Evolutionary conservation across 1,140 invertebrate species (phyloP), one percentile per base, ranked within the genome.

Genomic region (Phthorimaea operculella): DNA sequence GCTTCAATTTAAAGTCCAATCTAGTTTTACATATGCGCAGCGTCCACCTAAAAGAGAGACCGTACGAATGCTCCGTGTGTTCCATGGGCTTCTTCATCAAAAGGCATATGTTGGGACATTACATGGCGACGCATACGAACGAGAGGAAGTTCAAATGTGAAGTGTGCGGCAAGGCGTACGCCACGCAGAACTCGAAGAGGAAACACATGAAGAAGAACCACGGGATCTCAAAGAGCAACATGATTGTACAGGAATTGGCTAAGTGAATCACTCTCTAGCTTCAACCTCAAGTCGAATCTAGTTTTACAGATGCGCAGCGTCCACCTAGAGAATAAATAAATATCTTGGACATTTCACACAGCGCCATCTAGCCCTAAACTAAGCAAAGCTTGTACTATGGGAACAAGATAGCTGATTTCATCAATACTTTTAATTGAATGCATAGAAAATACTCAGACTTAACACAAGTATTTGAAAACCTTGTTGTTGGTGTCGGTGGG

Each of bases 171-270:
- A 83, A 83, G 36, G 78, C 71, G 33, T 85, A 81, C 34, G 82
- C 82, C 0, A 82, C 77, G 0, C 75, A 80, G 60, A 80, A 78
- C 28, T 83, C 75, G 54, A 79, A 68, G 54, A 53, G 78, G 45
- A 80, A 80, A 55, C 82, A 85, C 52, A 76, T 83, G 79, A 85
- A 82, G 58, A 84, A 80, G 53, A 82, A 79, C 57, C 79, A 82
- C 44, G 79, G 79, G 0, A 70, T 82, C 1, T 66, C 76, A 1
- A 83, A 81, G 51, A 66, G 52, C 49, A 15, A n/a, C 8, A 47
- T 60, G 52, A 54, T 63, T 55, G 49, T 57, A 0, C 48, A 61
- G 10, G 61, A 57, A 47, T 16, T 64, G n/a, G 49, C 56, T 9
- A 70, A 68, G 16, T 66, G 60, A 58, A n/a, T n/a, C n/a, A n/a